These are phyloP conservation scores for Drosophila ambigua DNA, from an alignment of 1,140 invertebrate genomes.

Conservation along the genomic window DNA sequence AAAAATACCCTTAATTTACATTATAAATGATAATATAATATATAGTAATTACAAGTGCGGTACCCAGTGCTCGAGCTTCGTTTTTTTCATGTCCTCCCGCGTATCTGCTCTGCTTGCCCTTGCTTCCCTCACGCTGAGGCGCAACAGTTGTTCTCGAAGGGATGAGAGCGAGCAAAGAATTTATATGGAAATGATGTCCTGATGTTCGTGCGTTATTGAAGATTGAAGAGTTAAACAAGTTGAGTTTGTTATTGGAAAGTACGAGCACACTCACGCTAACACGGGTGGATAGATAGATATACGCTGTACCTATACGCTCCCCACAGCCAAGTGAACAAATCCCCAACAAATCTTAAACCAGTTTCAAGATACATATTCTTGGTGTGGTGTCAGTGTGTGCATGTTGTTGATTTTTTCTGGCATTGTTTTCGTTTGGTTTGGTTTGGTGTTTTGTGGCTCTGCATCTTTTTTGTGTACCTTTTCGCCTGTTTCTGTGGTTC, in stretches of 20 bases:
- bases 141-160: constrained; percentile 51
- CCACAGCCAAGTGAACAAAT: constrained; percentile 72
- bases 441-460: constrained; percentile 61
- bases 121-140: constrained; percentile 19
- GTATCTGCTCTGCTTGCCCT: neutral
- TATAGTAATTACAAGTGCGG: neutral
- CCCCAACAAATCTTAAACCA: constrained; percentile 80
- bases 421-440: constrained; percentile 70
- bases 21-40: neutral
- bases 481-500: constrained; percentile 26
- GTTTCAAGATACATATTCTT: constrained; percentile 81
- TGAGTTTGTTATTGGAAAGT: constrained; percentile 62
- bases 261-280: constrained; percentile 32
- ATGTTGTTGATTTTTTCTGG: constrained; percentile 69
- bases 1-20: constrained; percentile 3
- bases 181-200: constrained; percentile 38
- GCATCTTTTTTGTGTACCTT: constrained; percentile 62
- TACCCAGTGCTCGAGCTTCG: constrained; percentile 5
- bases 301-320: constrained; percentile 26
- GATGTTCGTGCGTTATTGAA: constrained; percentile 33
- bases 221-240: constrained; percentile 43
- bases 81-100: neutral
- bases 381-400: constrained; percentile 57
- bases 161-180: constrained; percentile 17
- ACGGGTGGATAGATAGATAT: constrained; percentile 29